phyloP scores from a whole-genome alignment of 2,113 vertebrate genomes.

The Platysternon megacephalum region DNA sequence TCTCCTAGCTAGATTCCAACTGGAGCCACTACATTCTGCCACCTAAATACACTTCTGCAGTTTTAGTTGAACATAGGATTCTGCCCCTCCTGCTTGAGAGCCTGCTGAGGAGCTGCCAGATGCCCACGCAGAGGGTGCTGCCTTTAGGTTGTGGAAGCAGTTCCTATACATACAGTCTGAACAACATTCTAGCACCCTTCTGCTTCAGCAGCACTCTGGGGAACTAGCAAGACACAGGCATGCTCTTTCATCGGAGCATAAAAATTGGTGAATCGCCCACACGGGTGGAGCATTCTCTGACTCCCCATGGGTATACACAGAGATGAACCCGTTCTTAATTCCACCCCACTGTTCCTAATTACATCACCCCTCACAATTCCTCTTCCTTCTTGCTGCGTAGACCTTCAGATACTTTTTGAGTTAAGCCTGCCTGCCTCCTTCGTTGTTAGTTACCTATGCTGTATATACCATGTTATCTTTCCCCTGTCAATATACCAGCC shows the following conservation, averaged over 20 bases:
- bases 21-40: not conserved
- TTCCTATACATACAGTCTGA: not conserved
- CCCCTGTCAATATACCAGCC: not conserved
- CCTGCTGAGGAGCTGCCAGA: not conserved
- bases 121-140: not conserved
- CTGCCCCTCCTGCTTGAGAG: not conserved
- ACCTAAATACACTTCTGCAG: fast-evolving
- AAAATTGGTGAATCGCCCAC: not conserved
- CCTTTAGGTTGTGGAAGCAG: not conserved
- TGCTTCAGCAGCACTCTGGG: not conserved
- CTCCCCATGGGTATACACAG: not conserved
- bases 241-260: not conserved
- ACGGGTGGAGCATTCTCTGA: not conserved
- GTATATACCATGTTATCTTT: not conserved
- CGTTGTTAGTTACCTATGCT: not conserved
- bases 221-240: not conserved
- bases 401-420: not conserved
- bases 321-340: not conserved
- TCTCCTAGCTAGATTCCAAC: not conserved
- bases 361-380: not conserved
- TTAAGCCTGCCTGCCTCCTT: not conserved
- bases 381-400: not conserved
- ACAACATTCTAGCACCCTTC: not conserved
- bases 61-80: not conserved
- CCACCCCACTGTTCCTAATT: not conserved